These are phyloP conservation scores for Amia ocellicauda DNA, from an alignment of 2,113 vertebrate genomes.

Conservation along the genomic window DNA sequence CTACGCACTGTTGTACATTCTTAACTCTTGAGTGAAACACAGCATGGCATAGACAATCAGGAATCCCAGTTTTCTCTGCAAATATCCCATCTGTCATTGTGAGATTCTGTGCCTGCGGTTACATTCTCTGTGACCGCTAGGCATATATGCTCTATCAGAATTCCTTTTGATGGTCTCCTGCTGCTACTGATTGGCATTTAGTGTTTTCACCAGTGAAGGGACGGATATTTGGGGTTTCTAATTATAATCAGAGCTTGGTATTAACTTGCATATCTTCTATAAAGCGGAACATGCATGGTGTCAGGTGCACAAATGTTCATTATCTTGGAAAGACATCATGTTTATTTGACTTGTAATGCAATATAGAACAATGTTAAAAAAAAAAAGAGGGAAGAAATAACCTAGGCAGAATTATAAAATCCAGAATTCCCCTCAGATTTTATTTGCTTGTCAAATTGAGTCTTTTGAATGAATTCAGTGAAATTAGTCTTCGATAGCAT, in stretches of 20 bases:
- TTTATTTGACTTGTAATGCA: slow-evolving; percentile 1
- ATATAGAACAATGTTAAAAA: neutral
- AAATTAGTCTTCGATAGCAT: neutral
- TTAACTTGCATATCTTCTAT: too few relatives aligned
- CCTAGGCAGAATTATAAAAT: neutral
- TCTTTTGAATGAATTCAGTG: neutral
- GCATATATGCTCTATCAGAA: neutral
- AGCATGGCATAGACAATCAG: too few relatives aligned
- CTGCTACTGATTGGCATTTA: neutral
- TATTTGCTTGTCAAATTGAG: neutral
- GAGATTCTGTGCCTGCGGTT: neutral
- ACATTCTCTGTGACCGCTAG: neutral
- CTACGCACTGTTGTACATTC: too few relatives aligned
- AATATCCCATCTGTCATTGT: neutral
- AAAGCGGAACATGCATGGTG: neutral
- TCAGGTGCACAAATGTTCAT: neutral
- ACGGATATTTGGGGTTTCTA: neutral
- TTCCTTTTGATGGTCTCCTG: neutral
- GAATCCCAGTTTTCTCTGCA: neutral
- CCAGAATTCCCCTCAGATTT: neutral
- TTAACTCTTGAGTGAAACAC: too few relatives aligned
- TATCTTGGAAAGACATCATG: neutral
- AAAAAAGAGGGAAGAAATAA: too few relatives aligned
- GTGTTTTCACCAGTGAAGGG: neutral
- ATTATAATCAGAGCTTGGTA: too few relatives aligned